These are phyloP conservation scores for Leptosomus discolor DNA, from an alignment of 2,113 vertebrate genomes.

Conservation along the genomic window DNA sequence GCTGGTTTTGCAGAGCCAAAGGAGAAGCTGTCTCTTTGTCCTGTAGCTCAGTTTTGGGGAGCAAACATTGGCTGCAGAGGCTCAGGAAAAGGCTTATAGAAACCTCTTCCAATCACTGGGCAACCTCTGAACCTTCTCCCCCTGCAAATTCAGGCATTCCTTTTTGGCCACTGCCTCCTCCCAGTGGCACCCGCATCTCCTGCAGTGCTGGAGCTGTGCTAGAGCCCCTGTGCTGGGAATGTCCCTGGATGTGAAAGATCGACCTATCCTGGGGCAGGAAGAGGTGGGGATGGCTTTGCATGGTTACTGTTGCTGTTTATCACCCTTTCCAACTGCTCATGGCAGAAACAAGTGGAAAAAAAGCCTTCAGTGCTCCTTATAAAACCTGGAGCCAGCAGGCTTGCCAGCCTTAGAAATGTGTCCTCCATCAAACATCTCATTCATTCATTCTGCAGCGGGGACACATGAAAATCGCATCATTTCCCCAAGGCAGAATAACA, in stretches of 20 bases:
- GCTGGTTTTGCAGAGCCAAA: neutral
- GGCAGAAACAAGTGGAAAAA: conserved; percentile 64
- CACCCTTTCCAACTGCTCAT: neutral
- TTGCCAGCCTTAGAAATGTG: conserved; percentile 9
- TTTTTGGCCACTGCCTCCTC: neutral
- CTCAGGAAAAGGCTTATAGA: neutral
- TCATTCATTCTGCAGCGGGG: neutral
- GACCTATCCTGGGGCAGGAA: conserved; percentile 12
- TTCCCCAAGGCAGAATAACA: neutral
- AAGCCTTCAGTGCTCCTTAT: conserved; percentile 7
- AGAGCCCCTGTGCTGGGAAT: neutral
- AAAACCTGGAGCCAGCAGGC: neutral
- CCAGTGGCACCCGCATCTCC: neutral
- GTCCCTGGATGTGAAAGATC: neutral
- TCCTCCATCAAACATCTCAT: conserved; percentile 16
- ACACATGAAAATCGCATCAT: neutral
- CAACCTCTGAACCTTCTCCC: neutral
- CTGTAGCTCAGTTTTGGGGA: neutral
- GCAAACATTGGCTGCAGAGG: neutral
- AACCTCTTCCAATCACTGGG: neutral
- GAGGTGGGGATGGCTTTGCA: conserved; percentile 16
- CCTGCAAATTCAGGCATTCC: no score
- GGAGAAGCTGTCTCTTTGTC: neutral
- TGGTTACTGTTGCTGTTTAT: conserved; percentile 65
- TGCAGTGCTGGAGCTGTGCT: rapidly evolving